Percentiles rank a stretch among this genome's conserved stretches.
These are phyloP conservation scores for Calephelis virginiensis DNA, from an alignment of 1,140 invertebrate species.

Conservation along the genomic window DNA sequence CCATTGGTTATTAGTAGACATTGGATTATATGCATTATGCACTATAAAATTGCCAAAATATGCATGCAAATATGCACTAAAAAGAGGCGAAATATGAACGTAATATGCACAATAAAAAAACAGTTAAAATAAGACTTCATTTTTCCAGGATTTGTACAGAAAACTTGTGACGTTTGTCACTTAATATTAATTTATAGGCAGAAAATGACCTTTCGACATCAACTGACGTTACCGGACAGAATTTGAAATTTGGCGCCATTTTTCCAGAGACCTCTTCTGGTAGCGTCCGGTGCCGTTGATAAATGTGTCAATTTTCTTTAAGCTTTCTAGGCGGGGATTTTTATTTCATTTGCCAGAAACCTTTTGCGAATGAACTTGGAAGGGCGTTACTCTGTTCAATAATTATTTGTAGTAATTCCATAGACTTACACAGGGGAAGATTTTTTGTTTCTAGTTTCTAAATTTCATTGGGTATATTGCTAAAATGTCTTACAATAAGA, in stretches of 20 bases:
- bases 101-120: too few species aligned
- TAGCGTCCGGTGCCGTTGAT: conserved; percentile 17
- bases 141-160: conserved; percentile 22
- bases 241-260: conserved; percentile 29
- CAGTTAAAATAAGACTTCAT: too few species aligned
- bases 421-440: background rate
- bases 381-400: conserved; percentile 27
- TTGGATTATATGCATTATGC: too few species aligned
- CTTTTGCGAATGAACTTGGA: conserved; percentile 25
- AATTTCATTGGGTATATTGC: background rate
- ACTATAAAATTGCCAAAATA: too few species aligned
- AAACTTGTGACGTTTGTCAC: conserved; percentile 29
- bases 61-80: too few species aligned
- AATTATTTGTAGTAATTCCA: conserved; percentile 12
- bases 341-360: conserved; percentile 29
- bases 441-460: conserved; percentile 3
- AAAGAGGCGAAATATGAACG: too few species aligned
- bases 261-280: conserved; percentile 25
- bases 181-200: conserved; percentile 29
- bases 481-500: background rate
- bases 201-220: conserved; percentile 29
- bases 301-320: conserved; percentile 28
- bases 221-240: conserved; percentile 31
- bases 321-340: conserved; percentile 18
- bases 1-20: background rate